Percentiles rank a stretch among this genome's conserved stretches.
Evolutionary conservation across 2,797 vertebrate species (phyloP).

Genomic region (Halcyon leucocephala): DNA sequence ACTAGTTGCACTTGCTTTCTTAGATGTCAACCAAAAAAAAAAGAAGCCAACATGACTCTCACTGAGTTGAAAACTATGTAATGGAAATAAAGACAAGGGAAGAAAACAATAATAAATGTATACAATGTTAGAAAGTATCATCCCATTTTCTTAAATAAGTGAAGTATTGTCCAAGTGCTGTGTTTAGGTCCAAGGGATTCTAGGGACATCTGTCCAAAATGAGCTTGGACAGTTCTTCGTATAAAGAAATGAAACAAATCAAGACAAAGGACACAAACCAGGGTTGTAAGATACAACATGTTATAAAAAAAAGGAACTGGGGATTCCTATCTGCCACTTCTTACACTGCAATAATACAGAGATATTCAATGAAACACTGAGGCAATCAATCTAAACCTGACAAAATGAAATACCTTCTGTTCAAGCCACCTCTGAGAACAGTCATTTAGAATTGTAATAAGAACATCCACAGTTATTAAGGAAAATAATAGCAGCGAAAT

Average conservation of each 20-base stretch:
- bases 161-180: not conserved
- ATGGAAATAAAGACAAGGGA: not conserved
- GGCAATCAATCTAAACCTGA: not conserved
- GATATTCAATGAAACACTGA: not conserved
- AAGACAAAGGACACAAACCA: not conserved
- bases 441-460: slow-evolving; percentile 23
- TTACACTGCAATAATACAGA: not conserved
- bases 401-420: not conserved
- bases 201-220: not conserved
- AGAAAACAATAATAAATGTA: not conserved
- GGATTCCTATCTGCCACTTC: not conserved
- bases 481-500: slow-evolving; percentile 25
- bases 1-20: not conserved
- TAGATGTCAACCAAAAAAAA: not conserved
- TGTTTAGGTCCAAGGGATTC: not conserved
- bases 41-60: not conserved
- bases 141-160: not conserved
- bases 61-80: not conserved
- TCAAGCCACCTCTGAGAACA: slow-evolving; percentile 17
- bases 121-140: not conserved
- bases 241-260: not conserved
- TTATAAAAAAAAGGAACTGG: not conserved
- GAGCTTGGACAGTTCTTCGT: not conserved
- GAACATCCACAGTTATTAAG: not conserved
- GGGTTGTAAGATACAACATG: not conserved